Base-by-base conservation (phyloP, 30 jellyfish, hydroid and myxozoan species). In the Hydra vulgaris region DNA sequence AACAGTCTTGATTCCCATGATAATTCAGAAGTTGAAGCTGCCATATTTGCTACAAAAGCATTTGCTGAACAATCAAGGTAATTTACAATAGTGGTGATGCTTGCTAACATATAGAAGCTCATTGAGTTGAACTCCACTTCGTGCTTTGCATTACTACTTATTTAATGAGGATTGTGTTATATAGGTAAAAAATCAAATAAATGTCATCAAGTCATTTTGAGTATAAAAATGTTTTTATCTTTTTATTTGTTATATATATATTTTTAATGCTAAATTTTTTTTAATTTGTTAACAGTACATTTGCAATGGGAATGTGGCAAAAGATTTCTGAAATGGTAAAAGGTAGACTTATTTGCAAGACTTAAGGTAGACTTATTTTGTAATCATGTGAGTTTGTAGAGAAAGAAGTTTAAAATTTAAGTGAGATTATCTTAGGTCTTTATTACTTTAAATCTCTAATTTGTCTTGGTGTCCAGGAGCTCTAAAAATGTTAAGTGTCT, bases 1-100 rank as follows among this genome's bases (percentile, higher is more conserved):
- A 92, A 83, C 83, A 83, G 96, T 15, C 89, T 92, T 76, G 98
- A 92, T 70, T 92, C 98, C 17, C 98, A 92, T 86, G 96, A 92
- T 74, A 76, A 71, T 70, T 96, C 84, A 25, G 98, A 92, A 80
- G 98, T 92, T 21, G 98, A 92, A 79, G 98, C 98, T 25, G 98
- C 98, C 17, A 87, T 92, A 19, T 92, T 87, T 85, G 98, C 98
- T 1, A 92, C 96, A 21, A 92, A 92, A 75, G 71, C 88, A 25
- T 92, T 92, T 78, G 89, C 96, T 83, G 89, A 84, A 75, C 98
- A 92, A 66, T 92, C 98, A 83, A 82, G 92, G 98, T 92, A 54
- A 1, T n/a, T n/a, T n/a, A n/a, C n/a, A n/a, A n/a, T n/a, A n/a
- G 61, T 79, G 53, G 7, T 0, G 15, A 15, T 71, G 27, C 17